Base-by-base conservation (phyloP, 2,113 vertebrate species). In the Tor tambroides region DNA sequence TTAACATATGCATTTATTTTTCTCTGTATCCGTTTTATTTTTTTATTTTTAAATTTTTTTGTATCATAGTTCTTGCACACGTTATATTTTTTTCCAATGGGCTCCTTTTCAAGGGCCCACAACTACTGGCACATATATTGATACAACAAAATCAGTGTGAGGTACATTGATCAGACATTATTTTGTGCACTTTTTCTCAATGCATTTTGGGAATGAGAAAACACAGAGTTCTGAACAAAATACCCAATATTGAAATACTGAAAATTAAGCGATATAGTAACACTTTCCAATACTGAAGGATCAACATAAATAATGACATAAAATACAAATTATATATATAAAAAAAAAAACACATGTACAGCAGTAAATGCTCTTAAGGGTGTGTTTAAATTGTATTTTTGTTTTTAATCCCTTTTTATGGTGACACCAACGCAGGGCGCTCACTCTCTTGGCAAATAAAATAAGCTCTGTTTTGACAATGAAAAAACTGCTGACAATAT, bases 401-500 rank as follows among this genome's bases (percentile, higher is more conserved):
- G 51, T 30, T 69, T 78, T 79, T 38, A 49, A 30, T 76, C 43
- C 84, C 85, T 65, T 30, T 74, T 72, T 89, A 89, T 89, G 84
- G 90, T 92, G 91, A 90, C 87, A 91, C 87, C 85, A 88, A 91
- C 93, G 89, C 90, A 91, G 89, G 90, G 90, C 88, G 89, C 89
- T 93, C 88, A 86, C 89, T 88, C 86, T 89, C 88, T 91, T 86
- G 91, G 93, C 91, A 93, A 91, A 93, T 92, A 93, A 94, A 94
- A 93, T 92, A 92, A 93, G 92, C 91, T 93, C 89, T 93, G 90
- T 94, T 88, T 90, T 93, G 80, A 89, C 92, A 94, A 95, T 95
- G 93, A 93, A 93, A 56, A 89, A 94, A 94, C 92, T 93, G 93
- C 92, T 93, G 91, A 94, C 93, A 94, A 94, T 95, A 95, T 94